These are phyloP conservation scores for Tetranychus urticae DNA, from an alignment of 1,140 invertebrate genomes.

Conservation along the genomic window DNA sequence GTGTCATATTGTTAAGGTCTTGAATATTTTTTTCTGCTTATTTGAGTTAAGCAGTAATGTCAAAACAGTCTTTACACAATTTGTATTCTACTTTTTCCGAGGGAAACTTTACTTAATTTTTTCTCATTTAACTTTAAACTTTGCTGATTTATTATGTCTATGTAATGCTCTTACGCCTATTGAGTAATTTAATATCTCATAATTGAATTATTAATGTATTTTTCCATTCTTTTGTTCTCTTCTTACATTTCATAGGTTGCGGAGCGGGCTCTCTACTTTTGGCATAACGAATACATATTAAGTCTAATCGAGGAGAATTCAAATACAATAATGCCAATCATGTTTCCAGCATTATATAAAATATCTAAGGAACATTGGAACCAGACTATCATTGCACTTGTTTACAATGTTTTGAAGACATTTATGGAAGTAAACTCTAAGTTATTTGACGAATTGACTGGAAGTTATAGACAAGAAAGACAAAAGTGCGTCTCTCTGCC, in stretches of 20 bases:
- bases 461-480: slow-evolving; percentile 15
- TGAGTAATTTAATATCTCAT: too few relatives aligned
- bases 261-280: slow-evolving; percentile 86
- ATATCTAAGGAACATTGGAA: slow-evolving; percentile 99
- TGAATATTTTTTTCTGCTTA: too few relatives aligned
- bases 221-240: background rate
- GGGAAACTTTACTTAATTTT: too few relatives aligned
- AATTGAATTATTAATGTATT: background rate
- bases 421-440: slow-evolving; percentile 99
- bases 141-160: too few relatives aligned
- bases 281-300: slow-evolving; percentile 99
- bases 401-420: slow-evolving; percentile 93
- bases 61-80: too few relatives aligned
- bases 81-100: too few relatives aligned
- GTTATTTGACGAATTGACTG: slow-evolving; percentile 46
- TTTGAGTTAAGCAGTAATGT: too few relatives aligned
- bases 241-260: slow-evolving; percentile 46
- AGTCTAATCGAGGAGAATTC: slow-evolving; percentile 87
- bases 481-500: slow-evolving; percentile 12
- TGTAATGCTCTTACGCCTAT: too few relatives aligned
- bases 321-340: slow-evolving; percentile 44
- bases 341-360: slow-evolving; percentile 86
- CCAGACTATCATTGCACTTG: slow-evolving; percentile 95
- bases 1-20: too few relatives aligned
- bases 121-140: too few relatives aligned